These are phyloP conservation scores for Microtus ochrogaster DNA, from an alignment of 2,113 vertebrate genomes.

Conservation along the genomic window DNA sequence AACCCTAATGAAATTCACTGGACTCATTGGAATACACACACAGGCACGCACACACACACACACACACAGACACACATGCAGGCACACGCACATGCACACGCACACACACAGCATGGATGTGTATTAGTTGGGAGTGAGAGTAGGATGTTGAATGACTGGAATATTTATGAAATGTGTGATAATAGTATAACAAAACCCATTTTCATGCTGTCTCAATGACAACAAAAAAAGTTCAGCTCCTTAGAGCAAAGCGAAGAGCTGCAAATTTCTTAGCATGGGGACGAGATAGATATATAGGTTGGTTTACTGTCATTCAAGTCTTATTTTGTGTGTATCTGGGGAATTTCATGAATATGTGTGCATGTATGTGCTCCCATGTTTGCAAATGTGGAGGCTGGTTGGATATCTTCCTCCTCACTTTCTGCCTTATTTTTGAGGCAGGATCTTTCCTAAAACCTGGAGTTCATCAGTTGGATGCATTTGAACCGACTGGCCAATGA, in stretches of 20 bases:
- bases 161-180: not conserved
- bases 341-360: not conserved
- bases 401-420: not conserved
- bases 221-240: not conserved
- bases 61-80: no score
- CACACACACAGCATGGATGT: not conserved
- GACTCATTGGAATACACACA: not conserved
- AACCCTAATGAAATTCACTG: not conserved
- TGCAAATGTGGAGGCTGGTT: not conserved
- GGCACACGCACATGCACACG: not conserved
- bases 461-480: not conserved
- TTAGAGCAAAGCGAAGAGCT: constrained; percentile 25
- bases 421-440: not conserved
- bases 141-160: not conserved
- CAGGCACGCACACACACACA: not conserved
- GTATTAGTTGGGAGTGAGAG: no score
- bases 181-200: not conserved
- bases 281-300: constrained; percentile 54
- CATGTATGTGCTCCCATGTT: not conserved
- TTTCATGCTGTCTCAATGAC: not conserved
- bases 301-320: constrained; percentile 91
- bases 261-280: not conserved
- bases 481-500: not conserved
- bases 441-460: not conserved
- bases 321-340: constrained; percentile 57